Evolutionary conservation across 2,888 invertebrate species (phyloP), one percentile per base, ranked within the genome.

Genomic region (Thymelicus acteon): DNA sequence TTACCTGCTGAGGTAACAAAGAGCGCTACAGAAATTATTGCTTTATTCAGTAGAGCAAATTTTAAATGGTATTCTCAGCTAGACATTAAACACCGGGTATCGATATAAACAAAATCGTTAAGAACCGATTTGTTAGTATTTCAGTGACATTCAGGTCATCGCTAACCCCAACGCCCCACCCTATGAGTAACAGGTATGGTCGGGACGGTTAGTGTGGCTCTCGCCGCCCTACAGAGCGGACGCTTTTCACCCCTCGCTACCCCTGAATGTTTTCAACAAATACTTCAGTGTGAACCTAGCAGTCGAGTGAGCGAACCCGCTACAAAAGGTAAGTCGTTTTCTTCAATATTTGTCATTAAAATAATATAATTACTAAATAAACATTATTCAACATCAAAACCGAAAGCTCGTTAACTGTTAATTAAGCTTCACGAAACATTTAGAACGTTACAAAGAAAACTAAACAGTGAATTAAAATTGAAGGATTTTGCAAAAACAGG

Each of bases 151-250:
- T 74, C 71, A 69, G 61, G 58, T 60, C 44, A 67, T 62, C 61
- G 37, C 57, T 19, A 44, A 24, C 67, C 61, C 64, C 63, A 66
- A 66, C 73, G 72, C 77, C 77, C 77, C 77, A 80, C 74, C 79
- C 82, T 79, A 76, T 74, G 73, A 83, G 90, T 91, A 91, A 91
- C 92, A 92, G 92, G 91, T 92, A 90, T 76, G 75, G 76, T 77
- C 75, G 74, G 72, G 54, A 12, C 40, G 40, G 44, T 6, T 24
- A 54, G 80, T 80, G 65, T 73, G 73, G 76, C 77, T 72, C 62
- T 52, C 67, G 72, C 72, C 67, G 73, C 75, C 77, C 66, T 44
- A 61, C 68, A 47, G 72, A 70, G 31, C 69, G 72, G 74, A 74
- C 78, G 77, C n/a, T n/a, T 63, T 15, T 44, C 7, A 24, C 7